phyloP scores from a whole-genome alignment of 2,113 vertebrate species.

The Nibea coibor region DNA sequence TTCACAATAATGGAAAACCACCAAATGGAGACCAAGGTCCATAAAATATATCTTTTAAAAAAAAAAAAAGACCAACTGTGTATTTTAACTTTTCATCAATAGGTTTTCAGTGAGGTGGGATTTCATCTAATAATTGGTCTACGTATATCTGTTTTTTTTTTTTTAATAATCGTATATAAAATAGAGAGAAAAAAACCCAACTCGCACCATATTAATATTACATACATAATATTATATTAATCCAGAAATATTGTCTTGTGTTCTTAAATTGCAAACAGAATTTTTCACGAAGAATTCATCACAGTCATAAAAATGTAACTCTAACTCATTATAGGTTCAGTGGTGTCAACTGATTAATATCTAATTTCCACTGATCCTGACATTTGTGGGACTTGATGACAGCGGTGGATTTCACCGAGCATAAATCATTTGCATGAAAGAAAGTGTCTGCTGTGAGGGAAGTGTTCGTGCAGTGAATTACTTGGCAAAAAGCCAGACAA shows the following conservation, averaged over 20 bases:
- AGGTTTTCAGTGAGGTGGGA: background rate
- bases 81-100: background rate
- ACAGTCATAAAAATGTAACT: background rate
- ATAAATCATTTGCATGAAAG: background rate
- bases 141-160: background rate
- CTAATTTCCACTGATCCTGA: background rate
- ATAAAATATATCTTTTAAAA: background rate
- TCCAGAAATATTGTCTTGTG: background rate
- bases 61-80: background rate
- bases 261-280: background rate
- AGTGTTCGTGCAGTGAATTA: background rate
- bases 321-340: no score
- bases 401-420: background rate
- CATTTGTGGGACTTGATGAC: background rate
- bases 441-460: background rate
- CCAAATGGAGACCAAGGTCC: background rate
- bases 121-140: background rate
- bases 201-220: no score
- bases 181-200: background rate
- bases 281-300: background rate
- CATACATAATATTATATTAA: no score
- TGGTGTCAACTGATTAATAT: background rate
- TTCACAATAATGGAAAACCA: background rate
- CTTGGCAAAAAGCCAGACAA: constrained; percentile 14
- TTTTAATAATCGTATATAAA: background rate